Evolutionary conservation across 2,113 vertebrate species (phyloP).

Genomic region (Passerina amoena): DNA sequence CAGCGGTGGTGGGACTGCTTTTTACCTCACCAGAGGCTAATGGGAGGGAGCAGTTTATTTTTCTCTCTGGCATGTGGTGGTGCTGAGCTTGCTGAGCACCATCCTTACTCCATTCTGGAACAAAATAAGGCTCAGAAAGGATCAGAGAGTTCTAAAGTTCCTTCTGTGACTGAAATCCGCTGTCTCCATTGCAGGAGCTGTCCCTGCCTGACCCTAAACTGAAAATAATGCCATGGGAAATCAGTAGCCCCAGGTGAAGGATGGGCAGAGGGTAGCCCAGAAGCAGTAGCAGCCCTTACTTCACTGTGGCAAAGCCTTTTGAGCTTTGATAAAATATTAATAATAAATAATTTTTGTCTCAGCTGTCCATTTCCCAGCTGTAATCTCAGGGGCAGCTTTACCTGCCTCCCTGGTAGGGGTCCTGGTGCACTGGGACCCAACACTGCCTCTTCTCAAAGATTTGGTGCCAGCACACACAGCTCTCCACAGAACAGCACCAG

Average conservation of each 20-base stretch:
- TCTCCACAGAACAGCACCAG: not conserved
- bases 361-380: not conserved
- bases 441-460: not conserved
- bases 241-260: not conserved
- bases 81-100: not conserved
- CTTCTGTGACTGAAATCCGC: not conserved
- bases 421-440: not conserved
- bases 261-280: not conserved
- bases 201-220: not conserved
- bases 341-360: not conserved
- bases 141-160: not conserved
- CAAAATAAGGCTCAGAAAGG: not conserved
- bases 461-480: not conserved
- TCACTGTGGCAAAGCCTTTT: not conserved
- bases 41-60: not conserved
- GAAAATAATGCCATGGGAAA: not conserved
- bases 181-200: not conserved
- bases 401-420: not conserved
- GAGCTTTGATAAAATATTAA: not conserved
- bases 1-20: not conserved
- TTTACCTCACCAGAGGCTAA: not conserved
- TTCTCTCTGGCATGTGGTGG: not conserved
- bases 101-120: not conserved
- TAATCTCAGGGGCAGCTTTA: not conserved
- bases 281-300: not conserved